A percentile compares a stretch with the other conserved stretches of the same genome.
Evolutionary conservation across 53 echinoderm and acorn worm genomes (phyloP).

Genomic region (Holothuria leucospilota): DNA sequence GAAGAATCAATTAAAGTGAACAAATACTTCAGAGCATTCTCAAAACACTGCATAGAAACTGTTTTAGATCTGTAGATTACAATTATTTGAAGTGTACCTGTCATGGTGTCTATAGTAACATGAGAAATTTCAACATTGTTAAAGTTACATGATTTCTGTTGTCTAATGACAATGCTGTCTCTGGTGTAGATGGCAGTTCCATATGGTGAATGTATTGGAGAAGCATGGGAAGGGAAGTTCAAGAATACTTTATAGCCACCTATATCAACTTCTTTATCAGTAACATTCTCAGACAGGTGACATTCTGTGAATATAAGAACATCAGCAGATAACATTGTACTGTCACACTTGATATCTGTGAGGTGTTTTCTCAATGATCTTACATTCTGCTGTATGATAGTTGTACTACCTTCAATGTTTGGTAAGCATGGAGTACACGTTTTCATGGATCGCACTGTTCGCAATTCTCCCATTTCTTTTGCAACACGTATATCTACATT

Average conservation of each 20-base stretch:
- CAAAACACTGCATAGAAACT: background rate
- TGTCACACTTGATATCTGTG: slow-evolving; percentile 1
- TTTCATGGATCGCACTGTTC: background rate
- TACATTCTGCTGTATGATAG: slow-evolving; percentile 16
- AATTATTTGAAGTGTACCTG: slow-evolving; percentile 9
- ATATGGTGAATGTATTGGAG: slow-evolving; percentile 15
- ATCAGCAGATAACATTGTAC: slow-evolving; percentile 20
- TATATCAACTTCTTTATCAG: background rate
- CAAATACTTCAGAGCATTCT: background rate
- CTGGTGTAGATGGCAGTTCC: slow-evolving; percentile 30
- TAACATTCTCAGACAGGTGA: background rate
- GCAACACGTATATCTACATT: slow-evolving; percentile 26
- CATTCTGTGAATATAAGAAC: slow-evolving; percentile 41
- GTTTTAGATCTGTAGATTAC: slow-evolving; percentile 26
- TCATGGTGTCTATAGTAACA: background rate
- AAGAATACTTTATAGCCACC: slow-evolving; percentile 30
- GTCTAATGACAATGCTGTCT: background rate
- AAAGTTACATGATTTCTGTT: too few species aligned
- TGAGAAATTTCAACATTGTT: too few species aligned
- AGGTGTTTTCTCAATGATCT: slow-evolving; percentile 23
- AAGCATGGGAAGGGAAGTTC: background rate
- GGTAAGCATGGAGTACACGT: background rate
- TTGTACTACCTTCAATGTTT: background rate
- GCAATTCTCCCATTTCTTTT: background rate
- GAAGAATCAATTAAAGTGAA: background rate